A percentile compares a stretch with the other conserved stretches of the same genome.
Evolutionary conservation across 2,797 vertebrate species (phyloP).

Genomic region (Leptatherina wallacei): DNA sequence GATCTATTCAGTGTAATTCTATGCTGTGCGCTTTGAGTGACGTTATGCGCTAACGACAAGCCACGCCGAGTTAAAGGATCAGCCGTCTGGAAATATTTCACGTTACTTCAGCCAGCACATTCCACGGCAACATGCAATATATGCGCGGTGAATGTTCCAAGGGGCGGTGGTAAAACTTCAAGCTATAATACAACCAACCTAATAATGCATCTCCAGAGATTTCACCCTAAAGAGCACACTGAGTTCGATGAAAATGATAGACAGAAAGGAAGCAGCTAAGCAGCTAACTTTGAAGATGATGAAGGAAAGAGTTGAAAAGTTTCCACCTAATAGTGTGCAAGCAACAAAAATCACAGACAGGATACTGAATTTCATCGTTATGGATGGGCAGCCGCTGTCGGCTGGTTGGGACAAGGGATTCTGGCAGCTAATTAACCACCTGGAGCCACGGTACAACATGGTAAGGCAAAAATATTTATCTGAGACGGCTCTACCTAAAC

Average conservation of each 20-base stretch:
- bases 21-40: no score
- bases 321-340: neutral
- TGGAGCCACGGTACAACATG: neutral
- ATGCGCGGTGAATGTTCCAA: neutral
- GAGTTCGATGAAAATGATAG: neutral
- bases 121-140: neutral
- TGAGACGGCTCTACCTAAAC: neutral
- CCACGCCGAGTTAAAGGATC: no score
- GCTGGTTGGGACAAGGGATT: neutral
- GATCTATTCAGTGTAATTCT: no score
- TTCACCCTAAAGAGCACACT: neutral
- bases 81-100: no score
- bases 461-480: neutral
- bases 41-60: no score
- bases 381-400: neutral
- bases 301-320: neutral
- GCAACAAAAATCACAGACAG: neutral
- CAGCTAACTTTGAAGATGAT: slow-evolving; percentile 1
- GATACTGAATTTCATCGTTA: neutral
- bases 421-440: neutral
- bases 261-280: neutral
- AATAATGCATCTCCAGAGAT: neutral
- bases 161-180: neutral
- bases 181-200: neutral
- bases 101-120: neutral